Evolutionary conservation across 2,888 invertebrate species (phyloP).

Genomic region (Chymomyza procnemis): DNA sequence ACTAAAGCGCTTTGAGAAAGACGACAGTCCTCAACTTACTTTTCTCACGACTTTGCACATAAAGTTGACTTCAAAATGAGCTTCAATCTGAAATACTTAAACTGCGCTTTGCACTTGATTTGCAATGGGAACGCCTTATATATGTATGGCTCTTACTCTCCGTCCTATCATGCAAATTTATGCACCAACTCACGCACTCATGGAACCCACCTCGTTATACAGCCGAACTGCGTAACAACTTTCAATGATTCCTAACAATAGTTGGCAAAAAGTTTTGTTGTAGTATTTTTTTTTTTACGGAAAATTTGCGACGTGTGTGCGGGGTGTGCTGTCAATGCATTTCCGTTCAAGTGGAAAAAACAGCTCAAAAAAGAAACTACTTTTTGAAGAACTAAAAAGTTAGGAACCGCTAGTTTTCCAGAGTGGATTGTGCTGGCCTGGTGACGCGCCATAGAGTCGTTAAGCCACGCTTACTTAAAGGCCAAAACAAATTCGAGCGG

Average conservation of each 20-base stretch:
- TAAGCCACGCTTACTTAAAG: not conserved
- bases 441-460: not conserved
- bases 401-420: not conserved
- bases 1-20: too few species aligned
- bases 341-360: slow-evolving; percentile 67
- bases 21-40: too few species aligned
- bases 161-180: too few species aligned
- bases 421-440: not conserved
- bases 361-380: slow-evolving; percentile 16
- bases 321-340: slow-evolving; percentile 62
- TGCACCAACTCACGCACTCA: not conserved
- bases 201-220: slow-evolving; percentile 35
- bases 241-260: slow-evolving; percentile 68
- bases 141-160: too few species aligned
- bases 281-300: slow-evolving; percentile 7
- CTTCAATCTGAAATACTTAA: too few species aligned
- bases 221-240: slow-evolving; percentile 61
- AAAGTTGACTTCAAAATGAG: too few species aligned
- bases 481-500: not conserved
- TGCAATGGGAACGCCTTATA: too few species aligned
- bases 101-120: too few species aligned
- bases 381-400: not conserved
- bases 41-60: too few species aligned
- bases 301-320: slow-evolving; percentile 55
- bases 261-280: slow-evolving; percentile 56